phyloP scores from a whole-genome alignment of 2,113 vertebrate genomes.

The Tupaia tana region DNA sequence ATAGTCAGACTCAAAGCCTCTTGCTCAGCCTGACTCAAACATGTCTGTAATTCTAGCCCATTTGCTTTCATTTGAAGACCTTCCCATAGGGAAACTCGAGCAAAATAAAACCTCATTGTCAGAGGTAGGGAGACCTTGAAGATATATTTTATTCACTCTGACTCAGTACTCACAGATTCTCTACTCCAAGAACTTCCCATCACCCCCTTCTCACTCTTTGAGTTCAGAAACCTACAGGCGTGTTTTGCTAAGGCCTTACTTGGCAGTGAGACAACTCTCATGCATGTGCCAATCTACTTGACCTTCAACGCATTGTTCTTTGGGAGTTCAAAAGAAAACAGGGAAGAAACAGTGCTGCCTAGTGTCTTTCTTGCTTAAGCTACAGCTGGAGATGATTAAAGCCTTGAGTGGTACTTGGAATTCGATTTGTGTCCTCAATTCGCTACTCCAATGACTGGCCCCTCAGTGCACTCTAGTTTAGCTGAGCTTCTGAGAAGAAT shows the following conservation, averaged over 20 bases:
- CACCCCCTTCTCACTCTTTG: background rate
- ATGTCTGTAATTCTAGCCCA: rapidly evolving
- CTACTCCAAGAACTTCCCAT: background rate
- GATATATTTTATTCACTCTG: background rate
- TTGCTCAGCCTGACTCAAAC: rapidly evolving
- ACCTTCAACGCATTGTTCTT: background rate
- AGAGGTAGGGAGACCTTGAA: background rate
- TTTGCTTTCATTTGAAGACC: background rate
- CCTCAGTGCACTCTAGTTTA: background rate
- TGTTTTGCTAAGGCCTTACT: background rate
- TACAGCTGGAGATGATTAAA: rapidly evolving
- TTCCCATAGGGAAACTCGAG: background rate
- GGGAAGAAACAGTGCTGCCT: background rate
- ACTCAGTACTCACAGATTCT: background rate
- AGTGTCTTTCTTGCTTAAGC: background rate
- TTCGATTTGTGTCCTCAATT: background rate
- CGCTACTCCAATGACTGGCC: background rate
- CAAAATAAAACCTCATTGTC: background rate
- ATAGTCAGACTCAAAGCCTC: rapidly evolving
- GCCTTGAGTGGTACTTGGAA: background rate
- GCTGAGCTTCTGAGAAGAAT: background rate
- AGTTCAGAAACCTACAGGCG: background rate
- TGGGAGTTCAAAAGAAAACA: background rate
- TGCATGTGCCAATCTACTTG: background rate
- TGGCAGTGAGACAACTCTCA: background rate